Base-by-base conservation (phyloP, 2,113 vertebrate genomes). In the Malaclemys terrapin region DNA sequence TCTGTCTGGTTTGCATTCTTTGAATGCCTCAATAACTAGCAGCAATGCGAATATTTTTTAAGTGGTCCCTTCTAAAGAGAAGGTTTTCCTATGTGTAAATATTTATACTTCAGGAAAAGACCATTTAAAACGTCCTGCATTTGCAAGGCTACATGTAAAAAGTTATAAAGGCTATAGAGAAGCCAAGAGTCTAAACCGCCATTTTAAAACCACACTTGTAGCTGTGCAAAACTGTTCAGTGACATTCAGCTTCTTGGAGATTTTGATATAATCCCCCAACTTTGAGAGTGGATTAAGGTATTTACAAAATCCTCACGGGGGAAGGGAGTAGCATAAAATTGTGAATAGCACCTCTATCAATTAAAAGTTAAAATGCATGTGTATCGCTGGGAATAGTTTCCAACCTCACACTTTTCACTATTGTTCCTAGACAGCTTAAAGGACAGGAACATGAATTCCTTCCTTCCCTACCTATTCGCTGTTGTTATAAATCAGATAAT, bases 191-290 rank as follows among this genome's bases (percentile, higher is more conserved):
- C 82, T 81, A 81, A 89, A 87, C 96, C 97, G 97, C 98, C 98
- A 98, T 98, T 97, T 98, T 98, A 93, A 94, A 78, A 96, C 94
- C 96, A 91, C 91, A 98, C 98, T 98, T 98, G 98, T 98, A 93
- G 97, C 97, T 89, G 94, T 69, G 82, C 89, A 94, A 94, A 84
- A 95, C 84, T 91, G 82, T 69, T 91, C 92, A 78, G 81, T 90
- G 92, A 94, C 95, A 87, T 90, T 94, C 95, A 65, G 49, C 91
- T 75, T 20, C 91, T 78, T 20, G 84, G 89, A 96, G 96, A 94
- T 93, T 94, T 86, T 56, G 95, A 89, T 84, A 88, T 96, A 97
- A 88, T 57, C 89, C 84, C 95, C 93, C 80, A 83, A 93, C 90
- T 96, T 85, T 83, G 91, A 90, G 94, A 95, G 91, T 93, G 97